Evolutionary conservation across 2,888 invertebrate species (phyloP).

Genomic region (Deilephila elpenor): DNA sequence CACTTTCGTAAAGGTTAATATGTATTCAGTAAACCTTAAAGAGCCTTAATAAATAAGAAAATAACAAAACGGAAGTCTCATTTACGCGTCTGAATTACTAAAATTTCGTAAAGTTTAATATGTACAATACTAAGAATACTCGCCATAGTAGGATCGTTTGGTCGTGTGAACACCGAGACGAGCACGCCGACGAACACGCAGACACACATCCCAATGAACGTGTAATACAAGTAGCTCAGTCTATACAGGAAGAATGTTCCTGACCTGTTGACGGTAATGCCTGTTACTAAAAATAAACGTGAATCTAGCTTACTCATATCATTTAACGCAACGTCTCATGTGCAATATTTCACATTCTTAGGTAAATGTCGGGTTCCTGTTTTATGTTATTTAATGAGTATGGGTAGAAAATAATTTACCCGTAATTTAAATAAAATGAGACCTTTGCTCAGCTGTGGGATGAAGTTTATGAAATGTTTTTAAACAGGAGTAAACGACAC

Average conservation of each 20-base stretch:
- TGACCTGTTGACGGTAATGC: conserved; percentile 65
- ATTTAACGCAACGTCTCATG: conserved; percentile 9
- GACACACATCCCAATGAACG: conserved; percentile 88
- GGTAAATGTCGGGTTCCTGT: conserved; percentile 1
- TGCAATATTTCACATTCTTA: conserved; percentile 2
- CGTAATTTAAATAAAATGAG: neutral
- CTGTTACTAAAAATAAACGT: conserved; percentile 35
- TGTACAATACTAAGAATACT: conserved; percentile 36
- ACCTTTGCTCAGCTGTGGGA: too few relatives aligned
- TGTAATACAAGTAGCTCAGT: conserved; percentile 92
- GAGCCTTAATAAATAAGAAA: too few relatives aligned
- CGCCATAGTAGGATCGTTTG: conserved; percentile 84
- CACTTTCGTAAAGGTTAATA: too few relatives aligned
- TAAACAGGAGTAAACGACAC: too few relatives aligned
- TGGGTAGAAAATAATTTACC: neutral
- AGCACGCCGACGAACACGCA: conserved; percentile 87
- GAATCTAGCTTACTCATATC: conserved; percentile 29
- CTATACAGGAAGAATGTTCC: conserved; percentile 87
- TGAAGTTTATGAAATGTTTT: too few relatives aligned
- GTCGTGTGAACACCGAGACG: conserved; percentile 88
- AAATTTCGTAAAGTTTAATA: too few relatives aligned
- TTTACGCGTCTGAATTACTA: too few relatives aligned
- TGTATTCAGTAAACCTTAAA: too few relatives aligned
- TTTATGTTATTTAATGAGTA: neutral
- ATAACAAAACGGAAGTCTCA: too few relatives aligned